Base-by-base conservation (phyloP, 2,888 invertebrate genomes). In the Agrotis exclamationis region DNA sequence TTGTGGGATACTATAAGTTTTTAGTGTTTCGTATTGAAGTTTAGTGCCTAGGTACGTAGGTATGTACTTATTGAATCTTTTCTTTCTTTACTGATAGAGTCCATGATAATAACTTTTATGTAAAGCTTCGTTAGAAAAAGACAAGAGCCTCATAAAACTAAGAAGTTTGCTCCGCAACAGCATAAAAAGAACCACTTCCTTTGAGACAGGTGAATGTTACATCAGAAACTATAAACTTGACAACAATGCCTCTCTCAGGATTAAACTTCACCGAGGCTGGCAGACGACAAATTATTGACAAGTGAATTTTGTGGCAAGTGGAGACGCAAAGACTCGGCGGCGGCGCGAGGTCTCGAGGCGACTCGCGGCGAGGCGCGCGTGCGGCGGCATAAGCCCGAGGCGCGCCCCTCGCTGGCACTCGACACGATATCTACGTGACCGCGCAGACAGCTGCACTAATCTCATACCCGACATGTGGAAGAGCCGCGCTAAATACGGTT, bases 381-480 rank as follows among this genome's bases (percentile, higher is more conserved):
- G 94, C 90, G 88, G 60, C 69, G 80, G 93, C 93, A 94, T 94
- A 93, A 93, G 87, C 87, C 72, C 60, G 47, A 68, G 66, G 69
- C 76, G 72, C 74, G 82, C 75, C 79, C 76, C 74, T 88, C 87
- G 82, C 80, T 83, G 90, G 88, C 92, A 92, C 95, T 94, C 91
- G 89, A 94, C 93, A 88, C 89, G 88, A 85, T 85, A 89, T 88
- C 90, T 94, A 95, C 95, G 95, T 95, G 95, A 94, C 95, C 90
- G 89, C 90, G 95, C 95, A 95, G 95, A 93, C 92, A 88, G 87
- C 90, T 90, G 87, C 93, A 92, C 91, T 94, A 94, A 95, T 95
- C 90, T 90, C 87, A 87, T 92, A 87, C 74, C 79, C 81, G 81
- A 86, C 86, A 88, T 83, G 84, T 85, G 82, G 84, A 85, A 87